These are phyloP conservation scores for Ariopsis seemanni DNA, from an alignment of 2,113 vertebrate genomes.

Conservation along the genomic window DNA sequence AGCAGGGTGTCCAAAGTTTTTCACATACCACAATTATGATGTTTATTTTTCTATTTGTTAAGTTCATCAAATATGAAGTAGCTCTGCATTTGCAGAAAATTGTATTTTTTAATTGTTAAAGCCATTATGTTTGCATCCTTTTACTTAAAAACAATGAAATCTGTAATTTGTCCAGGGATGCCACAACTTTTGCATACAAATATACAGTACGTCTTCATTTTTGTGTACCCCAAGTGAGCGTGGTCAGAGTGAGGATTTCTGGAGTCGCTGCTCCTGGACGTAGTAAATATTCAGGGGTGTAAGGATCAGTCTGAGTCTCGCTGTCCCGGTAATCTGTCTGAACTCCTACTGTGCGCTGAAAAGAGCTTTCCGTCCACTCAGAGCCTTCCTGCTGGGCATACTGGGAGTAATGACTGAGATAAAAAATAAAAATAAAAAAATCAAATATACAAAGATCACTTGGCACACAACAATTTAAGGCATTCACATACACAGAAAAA, in stretches of 20 bases:
- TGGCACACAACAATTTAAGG: neutral
- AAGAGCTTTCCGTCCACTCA: slow-evolving; percentile 26
- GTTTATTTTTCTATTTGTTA: neutral
- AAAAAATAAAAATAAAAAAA: neutral
- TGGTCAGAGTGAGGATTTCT: slow-evolving; percentile 84
- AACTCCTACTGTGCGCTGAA: slow-evolving; percentile 74
- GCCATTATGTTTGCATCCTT: neutral
- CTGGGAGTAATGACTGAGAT: slow-evolving; percentile 54
- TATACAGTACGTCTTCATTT: neutral
- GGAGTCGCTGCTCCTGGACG: slow-evolving; percentile 75
- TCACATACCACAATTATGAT: neutral
- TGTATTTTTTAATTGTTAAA: neutral
- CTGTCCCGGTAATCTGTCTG: slow-evolving; percentile 95
- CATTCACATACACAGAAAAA: neutral
- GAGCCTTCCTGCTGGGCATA: neutral
- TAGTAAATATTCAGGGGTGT: slow-evolving; percentile 81
- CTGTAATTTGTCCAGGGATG: neutral
- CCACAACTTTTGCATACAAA: neutral
- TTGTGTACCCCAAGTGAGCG: slow-evolving; percentile 83
- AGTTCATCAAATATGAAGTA: neutral
- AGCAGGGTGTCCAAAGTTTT: neutral
- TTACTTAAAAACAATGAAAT: neutral
- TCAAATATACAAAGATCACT: neutral
- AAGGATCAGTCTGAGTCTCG: slow-evolving; percentile 91
- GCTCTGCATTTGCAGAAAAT: neutral